Evolutionary conservation across 2,113 vertebrate genomes (phyloP).

Genomic region (Cricetomys ansorgei): DNA sequence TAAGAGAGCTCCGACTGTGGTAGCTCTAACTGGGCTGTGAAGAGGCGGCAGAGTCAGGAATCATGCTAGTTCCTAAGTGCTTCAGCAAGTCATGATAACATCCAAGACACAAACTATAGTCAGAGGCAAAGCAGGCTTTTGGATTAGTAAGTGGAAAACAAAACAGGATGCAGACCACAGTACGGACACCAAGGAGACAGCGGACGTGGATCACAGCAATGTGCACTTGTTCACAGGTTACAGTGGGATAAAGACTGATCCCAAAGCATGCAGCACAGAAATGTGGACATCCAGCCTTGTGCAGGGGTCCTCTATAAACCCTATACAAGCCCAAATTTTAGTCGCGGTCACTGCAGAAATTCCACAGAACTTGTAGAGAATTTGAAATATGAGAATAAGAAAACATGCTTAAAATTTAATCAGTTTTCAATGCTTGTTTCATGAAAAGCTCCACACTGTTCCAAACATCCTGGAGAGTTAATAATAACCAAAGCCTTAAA

Average conservation of each 20-base stretch:
- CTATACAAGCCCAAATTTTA: conserved; percentile 64
- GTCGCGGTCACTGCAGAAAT: conserved; percentile 18
- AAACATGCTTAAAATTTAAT: conserved; percentile 9
- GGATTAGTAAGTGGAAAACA: conserved; percentile 80
- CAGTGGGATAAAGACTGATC: conserved; percentile 67
- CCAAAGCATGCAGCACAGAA: conserved; percentile 85
- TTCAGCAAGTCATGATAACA: conserved; percentile 76
- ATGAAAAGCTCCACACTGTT: conserved; percentile 24
- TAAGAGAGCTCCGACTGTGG: conserved; percentile 65
- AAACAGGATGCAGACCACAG: conserved; percentile 74
- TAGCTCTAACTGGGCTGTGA: conserved; percentile 69
- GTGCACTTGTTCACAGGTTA: conserved; percentile 85
- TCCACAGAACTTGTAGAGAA: conserved; percentile 69
- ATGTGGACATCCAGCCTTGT: conserved; percentile 85
- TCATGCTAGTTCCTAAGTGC: conserved; percentile 81
- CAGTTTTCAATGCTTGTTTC: conserved; percentile 50
- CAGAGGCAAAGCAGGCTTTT: conserved; percentile 83
- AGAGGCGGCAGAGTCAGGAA: conserved; percentile 76
- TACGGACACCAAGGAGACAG: conserved; percentile 78
- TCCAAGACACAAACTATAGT: conserved; percentile 70
- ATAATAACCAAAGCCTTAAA: conserved; percentile 37
- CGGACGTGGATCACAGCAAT: conserved; percentile 72
- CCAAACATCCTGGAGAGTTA: conserved; percentile 16
- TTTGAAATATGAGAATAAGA: conserved; percentile 60
- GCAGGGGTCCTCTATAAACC: conserved; percentile 89